Evolutionary conservation across 1,140 invertebrate genomes (phyloP), one percentile per base, ranked within the genome.

Genomic region (Trichonephila clavipes): DNA sequence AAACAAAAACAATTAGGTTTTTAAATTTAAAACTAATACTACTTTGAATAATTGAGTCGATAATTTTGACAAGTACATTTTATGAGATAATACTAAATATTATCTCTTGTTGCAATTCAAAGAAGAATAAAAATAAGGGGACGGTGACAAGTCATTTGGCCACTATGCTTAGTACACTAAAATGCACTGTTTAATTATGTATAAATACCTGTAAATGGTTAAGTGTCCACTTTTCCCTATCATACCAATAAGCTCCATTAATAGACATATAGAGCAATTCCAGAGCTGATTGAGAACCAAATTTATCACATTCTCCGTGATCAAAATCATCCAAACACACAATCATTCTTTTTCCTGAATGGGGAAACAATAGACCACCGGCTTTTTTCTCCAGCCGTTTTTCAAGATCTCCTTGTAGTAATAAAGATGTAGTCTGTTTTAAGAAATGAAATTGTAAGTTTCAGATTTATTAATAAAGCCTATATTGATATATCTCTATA

Each of bases 311-410:
- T n/a, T 97, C 97, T 1, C 98, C 98, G 97, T 98, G 98, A 95
- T 98, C 98, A 94, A 98, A 97, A 95, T 98, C 98, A 95, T 99
- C 98, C 96, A 98, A 97, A 95, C 98, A 98, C 1, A 97, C 97
- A 82, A 98, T 97, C 96, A 98, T 97, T 94, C 96, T 97, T 96
- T 98, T 98, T 69, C 96, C 97, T 94, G 97, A 97, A 34, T 97
- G 95, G 0, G 98, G 98, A 1, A 97, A 97, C 95, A 97, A 98
- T 86, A 97, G 97, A 6, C 97, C 97, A 95, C 98, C 98, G 0
- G 97, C 98, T 77, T 98, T 96, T 96, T 98, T 98, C 95, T 98
- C 98, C 1, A 98, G 96, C 88, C 97, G 96, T 93, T 97, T 97
- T 95, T 98, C 98, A 81, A 98, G 97, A n/a, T 97, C 97, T 91